Evolutionary conservation across 2,888 invertebrate genomes (phyloP), one percentile per base, ranked within the genome.

Genomic region (Rhagium mordax): DNA sequence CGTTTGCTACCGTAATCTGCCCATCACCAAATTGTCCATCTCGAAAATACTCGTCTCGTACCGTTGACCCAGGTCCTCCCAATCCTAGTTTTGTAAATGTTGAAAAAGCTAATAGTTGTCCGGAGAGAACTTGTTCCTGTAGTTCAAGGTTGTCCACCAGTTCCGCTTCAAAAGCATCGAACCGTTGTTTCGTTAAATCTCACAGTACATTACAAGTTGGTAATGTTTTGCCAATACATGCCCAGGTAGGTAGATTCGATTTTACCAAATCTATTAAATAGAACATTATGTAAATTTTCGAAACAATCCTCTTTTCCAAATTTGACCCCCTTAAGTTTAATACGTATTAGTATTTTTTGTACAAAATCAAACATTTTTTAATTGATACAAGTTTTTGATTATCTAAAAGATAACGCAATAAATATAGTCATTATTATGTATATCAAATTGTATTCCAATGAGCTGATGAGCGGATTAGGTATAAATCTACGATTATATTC

Each of bases 31-130:
- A 47, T 47, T 24, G 24, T 27, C 21, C 48, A n/a, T 41, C 41
- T 13, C 41, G 41, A n/a, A n/a, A 41, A n/a, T 41, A n/a, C n/a
- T 3, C 61, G n/a, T 24, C 15, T 41, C 10, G 13, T 15, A 47
- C 1, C 3, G 16, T n/a, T 21, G 24, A 47, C 13, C 6, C 0
- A 47, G 0, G 24, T 24, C 24, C 24, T 3, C 6, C 24, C 3
- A 24, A 47, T n/a, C 21, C 55, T 18, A 55, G 67, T 47, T 67
- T 18, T 68, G 53, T 71, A 33, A 73, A 71, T 53, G 57, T 78
- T 15, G 78, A 75, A 66, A 78, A 78, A 70, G 69, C 75, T 0
- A 59, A 70, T n/a, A 78, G 78, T 48, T 78, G 78, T 69, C 78
- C 78, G 10, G 75, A 61, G 16, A 71, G 72, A 59, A 77, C 75